Conservation (phyloP, 2,797 vertebrate genomes). For the Dendrocincla fuliginosa region DNA sequence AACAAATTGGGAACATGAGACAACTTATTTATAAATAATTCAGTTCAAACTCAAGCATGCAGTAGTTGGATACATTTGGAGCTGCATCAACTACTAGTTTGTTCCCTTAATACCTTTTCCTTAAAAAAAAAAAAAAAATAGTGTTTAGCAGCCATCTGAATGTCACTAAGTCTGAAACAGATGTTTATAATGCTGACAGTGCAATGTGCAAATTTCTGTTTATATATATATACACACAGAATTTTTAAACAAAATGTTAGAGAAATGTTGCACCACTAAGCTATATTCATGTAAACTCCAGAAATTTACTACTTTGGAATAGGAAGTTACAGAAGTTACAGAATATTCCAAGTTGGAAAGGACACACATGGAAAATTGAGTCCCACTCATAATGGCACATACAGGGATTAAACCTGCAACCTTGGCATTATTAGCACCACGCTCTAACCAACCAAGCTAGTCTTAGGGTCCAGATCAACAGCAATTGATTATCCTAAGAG, state of each 20-base stretch:
- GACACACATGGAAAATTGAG: rapidly evolving
- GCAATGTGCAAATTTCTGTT: background rate
- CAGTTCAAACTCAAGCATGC: background rate
- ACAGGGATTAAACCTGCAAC: background rate
- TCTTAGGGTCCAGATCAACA: background rate
- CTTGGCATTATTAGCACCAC: background rate
- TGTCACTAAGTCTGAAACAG: background rate
- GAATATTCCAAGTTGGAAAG: background rate
- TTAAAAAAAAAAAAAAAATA: background rate
- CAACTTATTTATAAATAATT: background rate
- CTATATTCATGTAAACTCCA: background rate
- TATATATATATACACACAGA: background rate
- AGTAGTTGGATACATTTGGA: background rate
- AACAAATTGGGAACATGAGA: background rate
- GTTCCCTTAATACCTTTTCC: background rate
- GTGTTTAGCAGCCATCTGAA: background rate
- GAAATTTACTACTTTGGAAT: background rate
- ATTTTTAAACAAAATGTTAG: background rate
- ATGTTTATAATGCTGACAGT: background rate
- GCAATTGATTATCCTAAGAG: background rate
- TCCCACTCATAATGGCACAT: background rate
- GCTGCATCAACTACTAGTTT: background rate
- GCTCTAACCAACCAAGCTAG: background rate
- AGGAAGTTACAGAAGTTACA: background rate
- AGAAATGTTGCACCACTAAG: background rate